Percentiles rank a stretch among this genome's conserved stretches.
phyloP scores from a whole-genome alignment of 2,797 vertebrate species.

The Chloroceryle amazona region DNA sequence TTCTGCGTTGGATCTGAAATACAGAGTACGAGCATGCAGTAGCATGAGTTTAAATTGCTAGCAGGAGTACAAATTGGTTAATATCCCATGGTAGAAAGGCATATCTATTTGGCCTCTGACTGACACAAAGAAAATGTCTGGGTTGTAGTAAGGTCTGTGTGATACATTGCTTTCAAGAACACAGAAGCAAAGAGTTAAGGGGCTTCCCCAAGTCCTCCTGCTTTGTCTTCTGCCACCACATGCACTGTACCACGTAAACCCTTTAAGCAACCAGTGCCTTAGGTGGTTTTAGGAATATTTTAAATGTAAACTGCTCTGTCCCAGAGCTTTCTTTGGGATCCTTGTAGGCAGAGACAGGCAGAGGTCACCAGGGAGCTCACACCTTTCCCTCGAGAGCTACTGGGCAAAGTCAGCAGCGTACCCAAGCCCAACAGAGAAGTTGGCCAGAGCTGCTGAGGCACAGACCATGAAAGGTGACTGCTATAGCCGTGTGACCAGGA shows the following conservation, averaged over 20 bases:
- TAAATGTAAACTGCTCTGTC: background rate
- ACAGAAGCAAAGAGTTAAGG: background rate
- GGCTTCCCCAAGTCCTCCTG: background rate
- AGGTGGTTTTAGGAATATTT: background rate
- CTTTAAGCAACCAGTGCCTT: background rate
- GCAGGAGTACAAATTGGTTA: background rate
- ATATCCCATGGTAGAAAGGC: background rate
- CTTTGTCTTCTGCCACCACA: background rate
- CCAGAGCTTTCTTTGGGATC: background rate
- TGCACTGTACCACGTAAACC: accelerated
- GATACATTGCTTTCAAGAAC: background rate
- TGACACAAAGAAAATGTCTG: background rate
- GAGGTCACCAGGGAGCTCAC: background rate
- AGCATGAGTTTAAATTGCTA: background rate
- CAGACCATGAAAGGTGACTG: background rate
- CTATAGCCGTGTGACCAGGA: background rate
- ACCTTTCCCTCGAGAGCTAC: background rate
- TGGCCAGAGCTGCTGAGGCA: background rate
- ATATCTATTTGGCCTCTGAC: background rate
- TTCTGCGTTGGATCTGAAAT: conserved; percentile 61
- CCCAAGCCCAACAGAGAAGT: background rate
- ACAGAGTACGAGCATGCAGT: background rate
- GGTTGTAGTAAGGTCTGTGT: background rate
- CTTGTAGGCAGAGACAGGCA: background rate
- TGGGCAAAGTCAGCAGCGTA: background rate